Conservation (phyloP, 2,888 invertebrate genomes). For the Eumerus sabulonum region DNA sequence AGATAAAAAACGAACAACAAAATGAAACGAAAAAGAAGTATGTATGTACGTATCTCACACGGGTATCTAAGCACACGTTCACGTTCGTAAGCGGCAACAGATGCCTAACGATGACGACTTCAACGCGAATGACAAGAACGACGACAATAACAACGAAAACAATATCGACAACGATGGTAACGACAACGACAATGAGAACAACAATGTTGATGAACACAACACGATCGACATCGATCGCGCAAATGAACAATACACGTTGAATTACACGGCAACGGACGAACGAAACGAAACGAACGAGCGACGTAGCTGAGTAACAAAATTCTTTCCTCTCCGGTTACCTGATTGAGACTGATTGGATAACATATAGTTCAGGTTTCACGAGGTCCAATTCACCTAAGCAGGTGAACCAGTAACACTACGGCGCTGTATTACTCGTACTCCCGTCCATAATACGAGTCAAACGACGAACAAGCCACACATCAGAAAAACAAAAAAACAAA, state of each 20-base stretch:
- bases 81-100: conserved; percentile 19
- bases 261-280: conserved; percentile 29
- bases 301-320: conserved; percentile 41
- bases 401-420: conserved; percentile 67
- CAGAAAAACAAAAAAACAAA: not conserved
- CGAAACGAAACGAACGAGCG: conserved; percentile 42
- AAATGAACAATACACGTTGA: conserved; percentile 47
- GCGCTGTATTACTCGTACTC: no score
- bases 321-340: conserved; percentile 78
- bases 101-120: conserved; percentile 18
- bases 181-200: not conserved
- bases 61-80: conserved; percentile 56
- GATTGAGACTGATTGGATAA: conserved; percentile 79
- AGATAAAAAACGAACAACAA: conserved; percentile 9
- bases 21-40: conserved; percentile 1
- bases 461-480: conserved; percentile 24
- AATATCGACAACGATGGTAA: no score
- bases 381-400: conserved; percentile 72
- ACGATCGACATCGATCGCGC: conserved; percentile 46
- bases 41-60: conserved; percentile 61
- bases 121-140: conserved; percentile 19
- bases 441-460: conserved; percentile 48
- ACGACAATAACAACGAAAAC: conserved; percentile 4
- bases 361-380: conserved; percentile 77
- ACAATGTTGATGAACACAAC: conserved; percentile 33